Evolutionary conservation across 2,113 vertebrate species (phyloP), one percentile per base, ranked within the genome.

Genomic region (Glareola pratincola): DNA sequence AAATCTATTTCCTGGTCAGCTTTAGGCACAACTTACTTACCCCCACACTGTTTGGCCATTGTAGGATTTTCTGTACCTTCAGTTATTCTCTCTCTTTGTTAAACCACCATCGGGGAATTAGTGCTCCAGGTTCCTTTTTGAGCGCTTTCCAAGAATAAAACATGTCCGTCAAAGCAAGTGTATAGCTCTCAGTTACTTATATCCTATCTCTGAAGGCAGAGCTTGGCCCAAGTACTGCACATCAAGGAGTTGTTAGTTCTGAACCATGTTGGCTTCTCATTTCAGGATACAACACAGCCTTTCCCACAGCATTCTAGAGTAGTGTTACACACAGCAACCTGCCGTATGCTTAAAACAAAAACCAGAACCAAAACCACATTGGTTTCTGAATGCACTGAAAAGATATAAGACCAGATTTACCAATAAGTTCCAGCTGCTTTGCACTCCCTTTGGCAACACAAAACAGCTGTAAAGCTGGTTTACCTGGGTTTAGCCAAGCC

Each of bases 391-490:
- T 0, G 4, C 60, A 73, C 54, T 72, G 66, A 41, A 47, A 81
- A 94, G 17, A 76, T 57, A 47, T 6, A 75, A 82, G 62, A 81
- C 17, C 75, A 92, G 47, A 77, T 93, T 71, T 64, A 80, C 41
- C 86, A 82, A 81, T 85, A 90, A 91, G 29, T 91, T 94, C 84
- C 76, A 94, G 86, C 80, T 96, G 86, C 83, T 85, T 68, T 95
- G 80, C 57, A 30, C 60, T 94, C 64, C 64, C 45, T 72, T 56
- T 81, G 56, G 73, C 88, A 92, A 87, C 4, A 9, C 14, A 24
- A 57, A 96, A 60, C 30, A 89, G 36, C 76, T 94, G 62, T 82
- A 89, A 91, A 91, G 12, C 10, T 56, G 62, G 27, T 68, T 94
- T 89, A 51, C 67, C 68, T 86, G 39, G 4, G 6, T 39, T 94